A percentile compares a stretch with the other conserved stretches of the same genome.
Conservation (phyloP, 1,140 invertebrate species). For the Tachypleus tridentatus region DNA sequence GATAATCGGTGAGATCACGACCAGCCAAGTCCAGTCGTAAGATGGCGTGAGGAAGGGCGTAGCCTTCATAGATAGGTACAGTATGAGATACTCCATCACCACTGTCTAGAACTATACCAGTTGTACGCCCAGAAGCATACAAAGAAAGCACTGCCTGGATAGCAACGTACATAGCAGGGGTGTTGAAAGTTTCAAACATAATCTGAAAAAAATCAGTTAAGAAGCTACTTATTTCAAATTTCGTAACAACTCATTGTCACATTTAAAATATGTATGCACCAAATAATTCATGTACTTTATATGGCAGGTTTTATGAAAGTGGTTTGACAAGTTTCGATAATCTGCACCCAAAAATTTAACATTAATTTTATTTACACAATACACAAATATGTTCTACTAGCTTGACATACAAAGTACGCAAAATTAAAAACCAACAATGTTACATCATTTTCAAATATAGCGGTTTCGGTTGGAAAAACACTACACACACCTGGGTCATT, state of each 20-base stretch:
- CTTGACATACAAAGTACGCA: background rate
- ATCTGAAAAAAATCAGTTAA: constrained; percentile 30
- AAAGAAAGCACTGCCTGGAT: constrained; percentile 63
- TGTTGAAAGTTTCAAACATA: constrained; percentile 46
- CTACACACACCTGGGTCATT: constrained; percentile 37
- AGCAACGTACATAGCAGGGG: constrained; percentile 41
- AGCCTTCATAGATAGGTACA: constrained; percentile 51
- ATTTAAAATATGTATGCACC: constrained; percentile 15
- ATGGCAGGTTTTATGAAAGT: background rate
- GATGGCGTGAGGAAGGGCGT: constrained; percentile 75
- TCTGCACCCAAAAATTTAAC: background rate
- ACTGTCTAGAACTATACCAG: constrained; percentile 43
- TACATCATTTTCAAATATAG: background rate
- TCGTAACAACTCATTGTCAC: no score
- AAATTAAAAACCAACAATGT: constrained; percentile 16
- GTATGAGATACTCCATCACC: constrained; percentile 47
- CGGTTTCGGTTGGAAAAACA: no score
- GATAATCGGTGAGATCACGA: constrained; percentile 75
- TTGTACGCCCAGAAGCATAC: constrained; percentile 72
- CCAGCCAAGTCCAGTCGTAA: constrained; percentile 75
- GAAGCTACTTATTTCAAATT: no score
- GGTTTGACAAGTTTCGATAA: background rate
- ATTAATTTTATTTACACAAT: no score
- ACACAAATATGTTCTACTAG: no score
- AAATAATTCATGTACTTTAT: background rate